Base-by-base conservation (phyloP, 2,888 invertebrate genomes). In the Galerucella calmariensis region DNA sequence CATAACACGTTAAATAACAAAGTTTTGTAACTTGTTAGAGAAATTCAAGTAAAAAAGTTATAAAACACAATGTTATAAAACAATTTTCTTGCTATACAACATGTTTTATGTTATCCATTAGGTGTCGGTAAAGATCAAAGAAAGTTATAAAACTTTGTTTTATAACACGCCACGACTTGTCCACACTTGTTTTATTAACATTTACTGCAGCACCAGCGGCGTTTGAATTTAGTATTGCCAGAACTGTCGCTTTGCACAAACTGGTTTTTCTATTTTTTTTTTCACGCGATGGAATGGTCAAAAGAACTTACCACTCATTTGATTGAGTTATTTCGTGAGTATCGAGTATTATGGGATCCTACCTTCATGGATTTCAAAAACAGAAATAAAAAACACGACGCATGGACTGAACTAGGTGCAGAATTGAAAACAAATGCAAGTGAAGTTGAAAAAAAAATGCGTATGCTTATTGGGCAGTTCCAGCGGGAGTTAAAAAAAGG, bases 331-430 rank as follows among this genome's bases (percentile, higher is more conserved):
- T 76, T 67, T 72, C 70, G 65, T n/a, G 69, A 66, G 72, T 62
- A 72, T 44, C 67, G 59, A 44, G 68, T 76, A 20, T 74, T 74
- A 53, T 69, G 74, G 74, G 74, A 74, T 67, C 65, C 68, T 67
- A 74, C 68, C 63, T 53, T 53, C n/a, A 51, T 74, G 24, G 71
- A 74, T 67, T 74, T 71, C 63, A 74, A 76, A 71, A 74, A 71
- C 61, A 68, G 69, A 46, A 77, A 72, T 58, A 76, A 72, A 69
- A 76, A 72, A 72, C 67, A 68, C 61, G 69, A 75, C 67, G 72
- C 72, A 51, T 69, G 41, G 46, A 14, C 61, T 61, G 71, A 69
- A 73, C 48, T 73, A 35, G 69, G 16, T 59, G 66, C 73, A 73
- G 73, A 73, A 67, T 67, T 66, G 44, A 70, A 70, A 69, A 76